Evolutionary conservation across 2,797 vertebrate genomes (phyloP).

Genomic region (Morelia viridis): DNA sequence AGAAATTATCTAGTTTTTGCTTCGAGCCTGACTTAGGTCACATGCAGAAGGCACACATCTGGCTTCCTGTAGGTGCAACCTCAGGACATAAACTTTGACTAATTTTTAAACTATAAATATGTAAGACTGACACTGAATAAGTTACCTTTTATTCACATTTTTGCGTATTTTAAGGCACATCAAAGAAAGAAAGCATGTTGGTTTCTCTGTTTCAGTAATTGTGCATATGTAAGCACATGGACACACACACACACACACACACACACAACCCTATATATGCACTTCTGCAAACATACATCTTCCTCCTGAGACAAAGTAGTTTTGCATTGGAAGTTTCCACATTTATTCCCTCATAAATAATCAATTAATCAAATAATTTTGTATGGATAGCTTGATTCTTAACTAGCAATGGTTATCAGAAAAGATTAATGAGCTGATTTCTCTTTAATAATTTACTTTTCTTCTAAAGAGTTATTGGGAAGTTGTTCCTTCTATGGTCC

Average conservation of each 20-base stretch:
- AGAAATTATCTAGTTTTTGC: slow-evolving; percentile 92
- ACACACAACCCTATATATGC: not conserved
- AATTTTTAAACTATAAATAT: slow-evolving; percentile 89
- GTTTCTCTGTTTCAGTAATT: slow-evolving; percentile 42
- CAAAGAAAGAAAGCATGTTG: slow-evolving; percentile 53
- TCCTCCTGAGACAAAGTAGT: slow-evolving; percentile 24
- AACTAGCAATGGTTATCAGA: slow-evolving; percentile 46
- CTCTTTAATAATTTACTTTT: slow-evolving; percentile 37
- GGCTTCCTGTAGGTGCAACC: slow-evolving; percentile 94
- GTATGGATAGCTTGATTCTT: slow-evolving; percentile 45
- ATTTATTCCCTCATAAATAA: not conserved
- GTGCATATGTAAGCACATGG: not conserved
- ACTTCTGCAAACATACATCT: not conserved
- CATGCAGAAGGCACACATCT: slow-evolving; percentile 93
- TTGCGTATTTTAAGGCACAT: slow-evolving; percentile 60
- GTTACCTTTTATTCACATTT: slow-evolving; percentile 80
- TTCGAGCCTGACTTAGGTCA: slow-evolving; percentile 91
- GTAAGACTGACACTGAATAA: slow-evolving; percentile 79
- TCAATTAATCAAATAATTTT: not conserved
- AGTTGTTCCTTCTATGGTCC: not conserved
- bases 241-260: not conserved
- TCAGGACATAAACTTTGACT: slow-evolving; percentile 83
- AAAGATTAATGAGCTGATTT: slow-evolving; percentile 40
- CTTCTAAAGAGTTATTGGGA: not conserved
- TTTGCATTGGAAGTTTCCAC: slow-evolving; percentile 39